Evolutionary conservation across 2,113 vertebrate species (phyloP), one percentile per base, ranked within the genome.

Genomic region (Ceratotherium simum): DNA sequence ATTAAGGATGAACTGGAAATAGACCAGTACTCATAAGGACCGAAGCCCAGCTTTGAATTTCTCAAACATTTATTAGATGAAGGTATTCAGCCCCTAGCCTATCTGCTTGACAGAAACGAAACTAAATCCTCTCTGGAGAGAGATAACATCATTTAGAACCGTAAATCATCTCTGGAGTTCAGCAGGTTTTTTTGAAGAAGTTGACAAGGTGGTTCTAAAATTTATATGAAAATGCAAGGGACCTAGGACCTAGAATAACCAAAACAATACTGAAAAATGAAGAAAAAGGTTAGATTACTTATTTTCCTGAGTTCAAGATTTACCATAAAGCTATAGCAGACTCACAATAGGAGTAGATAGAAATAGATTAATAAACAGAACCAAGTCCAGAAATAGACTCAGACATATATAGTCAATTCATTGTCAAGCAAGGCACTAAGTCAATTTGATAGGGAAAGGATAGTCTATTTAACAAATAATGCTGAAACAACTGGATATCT

Each of bases 401-500:
- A 82, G 13, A 39, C 6, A 51, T 85, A 56, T 70, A 36, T 2
- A 80, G 72, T 65, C 21, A 48, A 62, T 12, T 69, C 81, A 75
- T 56, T 36, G 54, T 60, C 48, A 95, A 36, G 56, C 16, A 51
- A 89, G 36, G 56, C 6, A 65, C 73, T 70, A 65, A 46, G 17
- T 67, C 23, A 67, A 21, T 64, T 84, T 62, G 60, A 6, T 25
- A 42, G 29, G 56, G 11, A 80, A 80, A 85, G 36, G 18, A 84
- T 89, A 85, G 51, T 51, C 48, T 81, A 36, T 80, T 90, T 94
- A 80, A 94, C 9, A 76, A 91, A 73, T 76, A 51, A 39, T 86
- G 27, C 78, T 51, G 11, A 60, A 92, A 85, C 18, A 90, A 85
- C 18, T 29, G 31, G 33, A 51, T 79, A 33, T 64, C 73, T n/a